phyloP scores from a whole-genome alignment of 2,797 vertebrate genomes.

The Threskiornis aethiopicus region DNA sequence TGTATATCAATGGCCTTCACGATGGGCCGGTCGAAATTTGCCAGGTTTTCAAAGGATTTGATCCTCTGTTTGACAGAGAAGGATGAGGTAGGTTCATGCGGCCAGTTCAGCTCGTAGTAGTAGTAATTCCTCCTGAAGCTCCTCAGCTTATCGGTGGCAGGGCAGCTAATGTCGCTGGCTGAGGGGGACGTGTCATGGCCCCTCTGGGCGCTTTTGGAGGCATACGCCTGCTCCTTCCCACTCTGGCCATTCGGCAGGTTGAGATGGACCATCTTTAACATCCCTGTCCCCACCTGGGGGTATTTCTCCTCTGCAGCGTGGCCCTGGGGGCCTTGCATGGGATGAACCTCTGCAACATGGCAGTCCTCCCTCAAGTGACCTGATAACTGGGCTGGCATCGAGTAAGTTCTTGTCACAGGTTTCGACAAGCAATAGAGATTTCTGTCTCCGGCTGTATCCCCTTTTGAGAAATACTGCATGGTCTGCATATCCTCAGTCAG shows the following conservation, averaged over 20 bases:
- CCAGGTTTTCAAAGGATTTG: slow-evolving; percentile 94
- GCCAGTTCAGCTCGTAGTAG: slow-evolving; percentile 78
- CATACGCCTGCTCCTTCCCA: neutral
- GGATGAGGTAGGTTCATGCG: slow-evolving; percentile 80
- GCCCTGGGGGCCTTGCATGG: neutral
- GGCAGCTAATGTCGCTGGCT: neutral
- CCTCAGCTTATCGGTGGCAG: slow-evolving; percentile 57
- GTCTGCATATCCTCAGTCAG: neutral
- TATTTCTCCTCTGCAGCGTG: neutral
- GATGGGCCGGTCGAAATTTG: slow-evolving; percentile 83
- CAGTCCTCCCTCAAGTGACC: slow-evolving; percentile 65
- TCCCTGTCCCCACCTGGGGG: neutral
- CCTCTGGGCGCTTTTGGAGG: neutral
- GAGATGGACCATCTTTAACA: slow-evolving; percentile 16
- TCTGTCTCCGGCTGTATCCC: neutral
- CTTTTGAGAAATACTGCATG: neutral
- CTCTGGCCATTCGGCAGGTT: slow-evolving; percentile 45
- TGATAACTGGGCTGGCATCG: slow-evolving; percentile 75
- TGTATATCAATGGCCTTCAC: slow-evolving; percentile 80
- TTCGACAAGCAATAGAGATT: slow-evolving; percentile 43
- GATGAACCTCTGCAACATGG: neutral
- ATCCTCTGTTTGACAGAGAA: slow-evolving; percentile 94
- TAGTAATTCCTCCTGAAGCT: slow-evolving; percentile 78
- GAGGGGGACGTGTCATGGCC: neutral
- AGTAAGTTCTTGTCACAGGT: slow-evolving; percentile 78